These are phyloP conservation scores for Eumacrocentrus americanus DNA, from an alignment of 2,888 invertebrate species.

Conservation along the genomic window DNA sequence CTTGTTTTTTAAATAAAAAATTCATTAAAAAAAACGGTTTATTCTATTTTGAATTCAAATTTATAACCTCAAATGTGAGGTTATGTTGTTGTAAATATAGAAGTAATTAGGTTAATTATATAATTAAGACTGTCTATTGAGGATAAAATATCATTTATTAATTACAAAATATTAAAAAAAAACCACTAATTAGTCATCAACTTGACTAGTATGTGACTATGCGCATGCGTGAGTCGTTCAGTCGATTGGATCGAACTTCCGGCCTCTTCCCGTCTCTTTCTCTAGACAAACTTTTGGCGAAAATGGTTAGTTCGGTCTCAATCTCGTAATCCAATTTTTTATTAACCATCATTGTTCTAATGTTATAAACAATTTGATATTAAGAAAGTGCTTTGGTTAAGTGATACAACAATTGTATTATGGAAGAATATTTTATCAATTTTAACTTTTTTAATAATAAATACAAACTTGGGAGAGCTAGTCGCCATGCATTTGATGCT, in stretches of 20 bases:
- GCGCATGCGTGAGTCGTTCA: not conserved
- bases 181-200: conserved; percentile 4
- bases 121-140: too few relatives aligned
- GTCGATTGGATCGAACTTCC: too few relatives aligned
- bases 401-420: conserved; percentile 32
- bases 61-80: too few relatives aligned
- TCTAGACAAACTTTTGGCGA: conserved; percentile 15
- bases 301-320: conserved; percentile 48
- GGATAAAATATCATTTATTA: too few relatives aligned
- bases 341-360: conserved; percentile 39
- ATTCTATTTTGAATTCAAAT: too few relatives aligned
- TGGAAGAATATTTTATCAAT: conserved; percentile 19
- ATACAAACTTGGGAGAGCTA: not conserved
- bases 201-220: not conserved
- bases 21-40: too few relatives aligned
- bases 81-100: too few relatives aligned
- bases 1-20: too few relatives aligned
- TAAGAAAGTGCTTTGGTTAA: conserved; percentile 19
- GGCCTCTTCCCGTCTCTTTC: not conserved
- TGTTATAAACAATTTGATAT: conserved; percentile 22
- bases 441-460: conserved; percentile 13
- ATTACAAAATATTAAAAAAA: too few relatives aligned
- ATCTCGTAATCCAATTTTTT: conserved; percentile 43
- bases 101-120: too few relatives aligned
- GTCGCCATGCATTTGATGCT: not conserved